Percentiles rank a stretch among this genome's conserved stretches.
These are phyloP conservation scores for Formica selysi DNA, from an alignment of 1,140 invertebrate genomes.

Conservation along the genomic window DNA sequence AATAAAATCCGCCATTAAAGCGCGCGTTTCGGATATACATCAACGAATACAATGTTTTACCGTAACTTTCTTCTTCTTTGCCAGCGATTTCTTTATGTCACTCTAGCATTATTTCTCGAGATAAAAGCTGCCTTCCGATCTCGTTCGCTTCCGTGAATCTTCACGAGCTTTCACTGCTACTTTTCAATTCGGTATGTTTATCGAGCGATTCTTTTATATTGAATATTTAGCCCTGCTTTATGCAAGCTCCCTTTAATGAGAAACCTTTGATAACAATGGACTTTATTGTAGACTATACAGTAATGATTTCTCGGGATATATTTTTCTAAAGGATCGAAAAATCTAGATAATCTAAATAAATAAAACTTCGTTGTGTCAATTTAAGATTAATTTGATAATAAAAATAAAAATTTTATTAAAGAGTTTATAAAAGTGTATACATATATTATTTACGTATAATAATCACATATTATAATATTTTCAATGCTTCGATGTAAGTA, in stretches of 20 bases:
- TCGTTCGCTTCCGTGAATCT: neutral
- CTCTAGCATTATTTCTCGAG: neutral
- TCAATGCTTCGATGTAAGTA: neutral
- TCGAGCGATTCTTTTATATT: neutral
- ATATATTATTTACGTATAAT: neutral
- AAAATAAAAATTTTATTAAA: neutral
- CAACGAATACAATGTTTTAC: neutral
- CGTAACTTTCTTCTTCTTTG: neutral
- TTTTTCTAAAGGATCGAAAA: neutral
- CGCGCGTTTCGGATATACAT: neutral
- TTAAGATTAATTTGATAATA: neutral
- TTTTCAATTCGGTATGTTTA: constrained; percentile 4
- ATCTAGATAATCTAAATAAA: neutral
- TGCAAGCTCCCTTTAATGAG: neutral
- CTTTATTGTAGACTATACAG: neutral
- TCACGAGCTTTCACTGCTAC: neutral
- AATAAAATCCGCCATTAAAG: constrained; percentile 44
- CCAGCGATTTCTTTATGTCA: neutral
- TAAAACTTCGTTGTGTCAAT: neutral
- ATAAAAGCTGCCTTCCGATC: neutral
- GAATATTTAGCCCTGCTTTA: constrained; percentile 6
- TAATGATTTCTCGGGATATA: neutral
- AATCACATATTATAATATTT: neutral
- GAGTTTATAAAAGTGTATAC: neutral
- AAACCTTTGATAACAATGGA: neutral